These are phyloP conservation scores for Lordiphosa mommai DNA, from an alignment of 1,140 invertebrate species.

Conservation along the genomic window DNA sequence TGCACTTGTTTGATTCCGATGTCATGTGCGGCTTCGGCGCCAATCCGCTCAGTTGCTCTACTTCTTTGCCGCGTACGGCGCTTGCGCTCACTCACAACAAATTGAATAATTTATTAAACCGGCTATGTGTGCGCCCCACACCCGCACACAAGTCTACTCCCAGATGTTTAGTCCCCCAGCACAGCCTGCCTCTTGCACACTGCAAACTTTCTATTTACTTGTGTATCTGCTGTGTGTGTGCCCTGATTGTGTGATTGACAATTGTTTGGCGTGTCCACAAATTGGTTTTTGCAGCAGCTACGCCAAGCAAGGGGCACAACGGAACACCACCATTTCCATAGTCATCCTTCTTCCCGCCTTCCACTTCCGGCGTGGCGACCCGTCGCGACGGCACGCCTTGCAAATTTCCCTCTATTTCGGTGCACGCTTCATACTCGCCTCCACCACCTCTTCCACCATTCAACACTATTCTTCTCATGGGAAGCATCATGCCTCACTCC, in stretches of 20 bases:
- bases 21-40: not conserved
- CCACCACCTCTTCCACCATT: not conserved
- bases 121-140: conserved; percentile 1
- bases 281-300: not conserved
- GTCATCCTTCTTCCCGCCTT: not conserved
- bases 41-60: not conserved
- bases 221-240: too few species aligned
- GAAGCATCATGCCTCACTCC: not conserved
- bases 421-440: not conserved
- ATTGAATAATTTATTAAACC: conserved; percentile 7
- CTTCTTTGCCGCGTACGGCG: not conserved
- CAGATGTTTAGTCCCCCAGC: too few species aligned
- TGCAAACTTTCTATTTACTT: not conserved
- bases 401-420: conserved; percentile 4
- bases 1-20: conserved; percentile 9
- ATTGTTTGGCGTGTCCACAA: not conserved
- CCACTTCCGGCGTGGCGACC: not conserved
- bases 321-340: not conserved
- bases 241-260: conserved; percentile 1
- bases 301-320: not conserved
- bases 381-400: not conserved
- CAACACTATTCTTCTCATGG: too few species aligned
- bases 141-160: not conserved
- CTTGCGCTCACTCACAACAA: conserved; percentile 4
- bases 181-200: too few species aligned